Conservation (phyloP, 2,888 invertebrate genomes). For the Stenotaenia linearis region DNA sequence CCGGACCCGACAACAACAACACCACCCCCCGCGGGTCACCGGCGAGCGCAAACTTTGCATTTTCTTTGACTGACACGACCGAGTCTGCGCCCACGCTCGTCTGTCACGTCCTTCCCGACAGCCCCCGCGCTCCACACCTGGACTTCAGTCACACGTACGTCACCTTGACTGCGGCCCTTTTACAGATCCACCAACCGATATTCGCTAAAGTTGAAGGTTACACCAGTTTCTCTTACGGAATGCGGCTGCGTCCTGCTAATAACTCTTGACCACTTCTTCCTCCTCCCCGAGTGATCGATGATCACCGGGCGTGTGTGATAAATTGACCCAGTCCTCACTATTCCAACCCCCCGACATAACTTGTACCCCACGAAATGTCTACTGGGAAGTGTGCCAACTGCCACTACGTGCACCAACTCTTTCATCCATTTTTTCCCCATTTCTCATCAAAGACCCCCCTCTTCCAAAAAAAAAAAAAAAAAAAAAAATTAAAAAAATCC, state of each 20-base stretch:
- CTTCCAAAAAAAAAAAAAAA: no score
- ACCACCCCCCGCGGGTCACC: neutral
- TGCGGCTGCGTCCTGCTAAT: neutral
- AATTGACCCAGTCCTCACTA: constrained; percentile 2
- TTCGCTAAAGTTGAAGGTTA: neutral
- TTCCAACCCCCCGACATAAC: neutral
- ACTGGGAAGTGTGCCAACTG: constrained; percentile 16
- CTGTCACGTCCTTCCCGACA: neutral
- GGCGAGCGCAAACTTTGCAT: no score
- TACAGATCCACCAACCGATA: neutral
- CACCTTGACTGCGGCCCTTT: neutral
- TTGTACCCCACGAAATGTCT: neutral
- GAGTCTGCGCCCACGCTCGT: neutral
- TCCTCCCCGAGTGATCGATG: neutral
- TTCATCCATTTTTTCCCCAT: no score
- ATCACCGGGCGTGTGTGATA: constrained; percentile 20
- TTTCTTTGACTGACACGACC: neutral
- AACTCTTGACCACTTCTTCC: neutral
- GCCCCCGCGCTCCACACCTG: neutral
- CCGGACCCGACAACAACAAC: neutral
- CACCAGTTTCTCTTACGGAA: neutral
- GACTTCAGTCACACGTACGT: neutral
- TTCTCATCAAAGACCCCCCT: no score
- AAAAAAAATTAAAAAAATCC: neutral
- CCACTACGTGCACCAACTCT: neutral